phyloP scores from a whole-genome alignment of 2,888 invertebrate genomes.

The Epinotia ramella region DNA sequence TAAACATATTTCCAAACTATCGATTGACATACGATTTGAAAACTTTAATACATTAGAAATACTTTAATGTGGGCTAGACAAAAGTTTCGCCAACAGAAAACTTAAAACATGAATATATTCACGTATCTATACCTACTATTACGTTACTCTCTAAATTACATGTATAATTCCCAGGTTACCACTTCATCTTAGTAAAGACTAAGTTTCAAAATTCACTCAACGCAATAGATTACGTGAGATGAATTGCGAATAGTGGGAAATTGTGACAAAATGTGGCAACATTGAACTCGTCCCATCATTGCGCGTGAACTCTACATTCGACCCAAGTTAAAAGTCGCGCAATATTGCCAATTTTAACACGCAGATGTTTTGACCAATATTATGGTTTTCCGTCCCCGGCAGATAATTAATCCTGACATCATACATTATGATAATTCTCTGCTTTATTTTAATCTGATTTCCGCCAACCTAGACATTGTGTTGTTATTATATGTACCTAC shows the following conservation, averaged over 20 bases:
- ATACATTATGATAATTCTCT: too few relatives aligned
- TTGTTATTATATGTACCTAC: too few relatives aligned
- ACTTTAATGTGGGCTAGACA: neutral
- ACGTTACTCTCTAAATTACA: conserved; percentile 1
- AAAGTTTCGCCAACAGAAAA: conserved; percentile 16
- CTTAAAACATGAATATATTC: conserved; percentile 29
- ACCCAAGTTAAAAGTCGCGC: conserved; percentile 21
- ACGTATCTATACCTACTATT: neutral
- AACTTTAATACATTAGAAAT: conserved; percentile 16
- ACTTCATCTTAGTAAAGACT: conserved; percentile 31
- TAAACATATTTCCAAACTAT: neutral
- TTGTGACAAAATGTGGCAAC: conserved; percentile 25
- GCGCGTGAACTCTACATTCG: conserved; percentile 24
- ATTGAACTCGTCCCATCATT: conserved; percentile 39
- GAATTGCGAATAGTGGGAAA: conserved; percentile 36
- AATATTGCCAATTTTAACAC: neutral
- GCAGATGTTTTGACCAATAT: conserved; percentile 6
- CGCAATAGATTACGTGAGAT: conserved; percentile 37
- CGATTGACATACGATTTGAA: neutral
- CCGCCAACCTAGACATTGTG: too few relatives aligned
- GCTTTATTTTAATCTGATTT: too few relatives aligned
- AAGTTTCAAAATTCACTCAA: conserved; percentile 31
- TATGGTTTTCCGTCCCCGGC: neutral
- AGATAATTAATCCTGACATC: too few relatives aligned
- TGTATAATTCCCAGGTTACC: conserved; percentile 36